Evolutionary conservation across 2,113 vertebrate genomes (phyloP), one percentile per base, ranked within the genome.

Genomic region (Erythrolamprus reginae): DNA sequence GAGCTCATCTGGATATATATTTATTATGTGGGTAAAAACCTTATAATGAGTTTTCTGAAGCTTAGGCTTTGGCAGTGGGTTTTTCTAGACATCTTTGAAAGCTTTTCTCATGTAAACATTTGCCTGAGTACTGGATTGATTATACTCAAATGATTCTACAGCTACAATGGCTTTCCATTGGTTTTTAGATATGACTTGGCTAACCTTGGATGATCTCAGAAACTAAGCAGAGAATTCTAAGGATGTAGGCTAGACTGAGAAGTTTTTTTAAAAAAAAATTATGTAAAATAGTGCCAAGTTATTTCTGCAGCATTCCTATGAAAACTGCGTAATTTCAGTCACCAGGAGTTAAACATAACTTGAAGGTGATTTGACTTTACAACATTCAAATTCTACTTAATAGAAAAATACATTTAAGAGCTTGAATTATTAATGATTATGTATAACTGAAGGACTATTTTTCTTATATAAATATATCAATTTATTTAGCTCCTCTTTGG

Each of bases 1-100:
- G 28, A 91, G 84, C 90, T 94, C 93, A 94, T 93, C 95, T 93
- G 93, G 93, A 89, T 93, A 90, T 94, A 91, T n/a, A 24, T 94
- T 94, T 94, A 56, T 89, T 93, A 90, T 95, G 86, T 52, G 48
- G 26, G 21, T 87, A 24, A 10, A n/a, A 86, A 6, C 13, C 19
- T 77, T 53, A 86, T 42, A 86, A 65, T 24, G 19, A 90, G 24
- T 51, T 53, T 19, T n/a, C 33, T 90, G 65, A 42, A 51, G 28
- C 12, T 47, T n/a, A 38, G 48, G 52, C 19, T 53, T 84, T 89
- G 51, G 4, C 9, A 50, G 42, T 12, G 53, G 21, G 23, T 28
- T 89, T 56, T 58, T 10, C 26, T 13, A 84, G 51, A 28, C 24
- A 17, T 33, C 51, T n/a, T 23, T 86, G 24, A 42, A 3, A 50